Conservation (phyloP, 2,888 invertebrate genomes). For the Cerastis leucographa region DNA sequence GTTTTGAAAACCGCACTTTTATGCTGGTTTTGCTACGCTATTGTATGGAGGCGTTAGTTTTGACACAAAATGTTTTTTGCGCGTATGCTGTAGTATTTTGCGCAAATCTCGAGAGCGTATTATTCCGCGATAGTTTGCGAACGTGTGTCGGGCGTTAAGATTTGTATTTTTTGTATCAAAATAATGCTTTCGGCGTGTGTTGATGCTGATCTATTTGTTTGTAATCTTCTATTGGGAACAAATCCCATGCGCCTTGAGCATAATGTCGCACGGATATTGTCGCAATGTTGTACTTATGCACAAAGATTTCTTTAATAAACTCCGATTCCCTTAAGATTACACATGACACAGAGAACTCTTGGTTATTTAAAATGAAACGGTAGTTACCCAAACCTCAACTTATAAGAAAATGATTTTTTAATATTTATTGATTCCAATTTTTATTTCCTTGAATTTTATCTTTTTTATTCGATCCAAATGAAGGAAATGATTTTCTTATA, state of each 20-base stretch:
- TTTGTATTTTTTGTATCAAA: constrained; percentile 50
- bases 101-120: constrained; percentile 71
- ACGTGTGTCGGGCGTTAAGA: constrained; percentile 54
- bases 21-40: constrained; percentile 17
- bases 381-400: not conserved
- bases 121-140: constrained; percentile 67
- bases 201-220: constrained; percentile 49
- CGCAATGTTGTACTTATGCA: not conserved
- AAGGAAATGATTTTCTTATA: not conserved
- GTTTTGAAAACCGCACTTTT: constrained; percentile 16
- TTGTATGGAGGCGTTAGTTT: constrained; percentile 74
- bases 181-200: constrained; percentile 53
- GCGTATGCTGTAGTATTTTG: constrained; percentile 70
- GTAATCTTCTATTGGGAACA: constrained; percentile 40
- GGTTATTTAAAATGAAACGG: not conserved
- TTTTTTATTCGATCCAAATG: not conserved
- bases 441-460: not conserved
- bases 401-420: not conserved
- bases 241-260: constrained; percentile 1
- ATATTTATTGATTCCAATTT: not conserved
- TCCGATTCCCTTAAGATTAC: not conserved
- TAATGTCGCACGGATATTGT: constrained; percentile 1
- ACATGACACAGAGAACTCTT: not conserved
- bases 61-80: constrained; percentile 73
- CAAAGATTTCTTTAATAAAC: not conserved